phyloP scores from a whole-genome alignment of 2,888 invertebrate genomes.

The Spilosoma lubricipeda region DNA sequence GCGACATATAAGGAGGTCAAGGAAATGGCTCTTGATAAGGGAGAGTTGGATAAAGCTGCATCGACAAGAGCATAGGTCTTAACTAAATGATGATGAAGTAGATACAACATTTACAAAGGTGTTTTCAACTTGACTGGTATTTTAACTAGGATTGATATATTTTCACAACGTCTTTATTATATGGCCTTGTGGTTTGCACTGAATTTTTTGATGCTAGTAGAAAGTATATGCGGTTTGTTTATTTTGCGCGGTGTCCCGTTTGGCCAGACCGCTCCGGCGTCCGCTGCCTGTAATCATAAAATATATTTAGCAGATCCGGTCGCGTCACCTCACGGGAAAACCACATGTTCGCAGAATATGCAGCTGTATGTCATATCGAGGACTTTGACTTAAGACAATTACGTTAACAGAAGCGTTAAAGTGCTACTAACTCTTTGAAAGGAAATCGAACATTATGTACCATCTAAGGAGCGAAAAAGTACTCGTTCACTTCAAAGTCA shows the following conservation, averaged over 20 bases:
- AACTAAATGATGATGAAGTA: no score
- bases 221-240: conserved; percentile 21
- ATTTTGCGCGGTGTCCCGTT: conserved; percentile 24
- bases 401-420: background rate
- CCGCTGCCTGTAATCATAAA: conserved; percentile 52
- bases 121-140: background rate
- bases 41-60: no score
- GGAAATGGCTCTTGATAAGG: no score
- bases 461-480: background rate
- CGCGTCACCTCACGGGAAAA: conserved; percentile 61
- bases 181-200: conserved; percentile 7
- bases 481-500: background rate
- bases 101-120: background rate
- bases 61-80: no score
- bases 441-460: background rate
- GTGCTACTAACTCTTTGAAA: background rate
- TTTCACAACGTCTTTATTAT: background rate
- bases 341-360: conserved; percentile 59
- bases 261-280: conserved; percentile 24
- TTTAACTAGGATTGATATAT: background rate
- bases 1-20: no score
- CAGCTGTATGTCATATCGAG: conserved; percentile 25
- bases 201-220: background rate
- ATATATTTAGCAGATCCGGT: conserved; percentile 76
- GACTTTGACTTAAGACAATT: conserved; percentile 1